Evolutionary conservation across 2,113 vertebrate genomes (phyloP).

Genomic region (Tragelaphus strepsiceros): DNA sequence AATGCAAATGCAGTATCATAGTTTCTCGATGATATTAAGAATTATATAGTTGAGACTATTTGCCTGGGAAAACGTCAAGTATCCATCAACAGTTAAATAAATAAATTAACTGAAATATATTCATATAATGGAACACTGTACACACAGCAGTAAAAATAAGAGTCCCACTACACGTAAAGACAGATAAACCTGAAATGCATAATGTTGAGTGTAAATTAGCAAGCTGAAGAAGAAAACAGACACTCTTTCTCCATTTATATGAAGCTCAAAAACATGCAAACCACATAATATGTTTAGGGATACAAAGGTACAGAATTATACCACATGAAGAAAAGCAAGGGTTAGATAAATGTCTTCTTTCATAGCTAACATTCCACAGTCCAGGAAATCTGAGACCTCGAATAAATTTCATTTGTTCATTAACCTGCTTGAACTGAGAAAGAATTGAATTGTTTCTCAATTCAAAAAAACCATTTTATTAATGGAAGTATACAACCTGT

Average conservation of each 20-base stretch:
- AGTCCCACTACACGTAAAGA: background rate
- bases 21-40: background rate
- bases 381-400: background rate
- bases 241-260: background rate
- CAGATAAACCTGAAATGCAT: background rate
- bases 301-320: background rate
- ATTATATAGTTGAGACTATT: background rate
- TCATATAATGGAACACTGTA: background rate
- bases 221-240: background rate
- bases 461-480: background rate
- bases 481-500: background rate
- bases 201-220: background rate
- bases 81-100: background rate
- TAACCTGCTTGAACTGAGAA: background rate
- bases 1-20: background rate
- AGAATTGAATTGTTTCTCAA: background rate
- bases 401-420: background rate
- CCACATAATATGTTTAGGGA: background rate
- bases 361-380: background rate
- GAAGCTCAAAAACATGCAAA: background rate
- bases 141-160: background rate
- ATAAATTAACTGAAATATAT: background rate
- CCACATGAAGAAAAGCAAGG: conserved; percentile 1
- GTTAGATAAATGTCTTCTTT: background rate
- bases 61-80: background rate